Conservation (phyloP, 2,797 vertebrate species). For the Loriculus beryllinus region DNA sequence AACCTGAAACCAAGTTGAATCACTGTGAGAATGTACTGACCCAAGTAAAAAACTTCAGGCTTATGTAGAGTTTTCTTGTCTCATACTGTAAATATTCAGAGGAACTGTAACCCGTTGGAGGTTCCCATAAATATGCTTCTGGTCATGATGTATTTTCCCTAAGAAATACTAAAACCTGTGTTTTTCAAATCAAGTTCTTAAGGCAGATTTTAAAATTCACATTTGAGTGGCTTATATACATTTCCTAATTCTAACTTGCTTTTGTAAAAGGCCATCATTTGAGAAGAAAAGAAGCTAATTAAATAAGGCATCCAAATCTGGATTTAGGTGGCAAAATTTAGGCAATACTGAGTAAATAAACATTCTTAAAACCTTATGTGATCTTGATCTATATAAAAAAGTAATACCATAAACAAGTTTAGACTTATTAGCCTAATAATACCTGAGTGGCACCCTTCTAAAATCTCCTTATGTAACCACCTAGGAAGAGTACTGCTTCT, state of each 20-base stretch:
- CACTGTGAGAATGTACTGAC: background rate
- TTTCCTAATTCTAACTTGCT: background rate
- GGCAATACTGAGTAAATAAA: background rate
- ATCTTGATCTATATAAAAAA: background rate
- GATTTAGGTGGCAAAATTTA: background rate
- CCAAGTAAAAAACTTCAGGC: background rate
- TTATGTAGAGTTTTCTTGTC: background rate
- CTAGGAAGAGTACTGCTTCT: background rate
- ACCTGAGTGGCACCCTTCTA: background rate
- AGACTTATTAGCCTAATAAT: background rate
- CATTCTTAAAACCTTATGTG: background rate
- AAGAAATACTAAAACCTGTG: background rate
- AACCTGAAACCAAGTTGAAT: background rate
- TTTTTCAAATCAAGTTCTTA: background rate
- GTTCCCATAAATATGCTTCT: background rate
- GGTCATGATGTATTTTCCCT: background rate
- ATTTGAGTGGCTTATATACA: background rate
- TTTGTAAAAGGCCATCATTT: background rate
- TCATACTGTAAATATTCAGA: background rate
- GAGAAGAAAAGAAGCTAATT: background rate
- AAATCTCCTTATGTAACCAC: background rate
- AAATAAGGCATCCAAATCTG: background rate
- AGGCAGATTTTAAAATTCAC: background rate
- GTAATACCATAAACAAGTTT: background rate
- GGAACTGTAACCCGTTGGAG: background rate